Evolutionary conservation across 2,113 vertebrate species (phyloP), one percentile per base, ranked within the genome.

Genomic region (Lophura nycthemera): DNA sequence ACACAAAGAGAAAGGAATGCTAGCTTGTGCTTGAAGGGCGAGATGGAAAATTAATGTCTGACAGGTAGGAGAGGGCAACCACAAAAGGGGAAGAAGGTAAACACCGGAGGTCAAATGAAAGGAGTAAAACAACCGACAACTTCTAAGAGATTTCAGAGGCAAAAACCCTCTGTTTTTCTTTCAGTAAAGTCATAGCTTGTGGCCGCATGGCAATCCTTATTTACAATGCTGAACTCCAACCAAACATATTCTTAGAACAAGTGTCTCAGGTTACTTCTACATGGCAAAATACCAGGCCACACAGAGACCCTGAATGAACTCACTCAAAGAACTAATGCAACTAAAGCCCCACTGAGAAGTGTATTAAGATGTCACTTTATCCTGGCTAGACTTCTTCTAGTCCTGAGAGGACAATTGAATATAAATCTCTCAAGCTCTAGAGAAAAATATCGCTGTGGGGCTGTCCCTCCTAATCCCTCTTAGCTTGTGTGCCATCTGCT

Each of bases 291-390:
- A 64, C 63, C 50, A 86, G 82, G 56, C 14, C 69, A 67, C 76
- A 76, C 11, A 67, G 75, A 77, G 90, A 92, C 86, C 92, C 52
- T 69, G 47, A 88, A 90, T 81, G 88, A 96, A 95, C 88, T 78
- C 10, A 0, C 38, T 86, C 32, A 10, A 64, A 67, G 36, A 77
- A 47, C 56, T 91, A 93, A 93, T 86, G 34, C 34, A 78, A 47
- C 57, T 90, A 93, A 93, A 92, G 43, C 38, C 56, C 69, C 83
- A 65, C 72, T 93, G 38, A 86, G 88, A 83, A 93, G 76, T 54
- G 32, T 77, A 93, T 94, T 93, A 88, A 86, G 69, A 90, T 20
- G 3, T 42, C 19, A 16, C 76, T 92, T 94, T 78, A 95, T 90
- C 92, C 88, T 77, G 83, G 83, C 59, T 89, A 87, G 89, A 38